These are phyloP conservation scores for Pachyramphus minor DNA, from an alignment of 2,113 vertebrate genomes.

Conservation along the genomic window DNA sequence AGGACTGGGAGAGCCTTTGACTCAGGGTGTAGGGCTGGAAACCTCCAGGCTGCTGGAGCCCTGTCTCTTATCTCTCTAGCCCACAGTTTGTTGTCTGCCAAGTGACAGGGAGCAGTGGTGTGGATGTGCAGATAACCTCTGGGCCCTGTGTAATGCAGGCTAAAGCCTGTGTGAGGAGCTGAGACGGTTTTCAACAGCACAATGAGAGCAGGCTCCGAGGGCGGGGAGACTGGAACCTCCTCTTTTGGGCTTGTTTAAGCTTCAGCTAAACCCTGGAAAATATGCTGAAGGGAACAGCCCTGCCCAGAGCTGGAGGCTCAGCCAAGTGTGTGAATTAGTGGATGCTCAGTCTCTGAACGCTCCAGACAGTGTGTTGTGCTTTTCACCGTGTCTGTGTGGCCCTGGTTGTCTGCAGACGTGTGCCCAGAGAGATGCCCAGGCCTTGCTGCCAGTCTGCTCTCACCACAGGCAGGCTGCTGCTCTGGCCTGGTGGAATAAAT, in stretches of 20 bases:
- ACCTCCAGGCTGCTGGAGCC: not conserved
- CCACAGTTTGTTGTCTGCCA: not conserved
- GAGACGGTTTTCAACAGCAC: not conserved
- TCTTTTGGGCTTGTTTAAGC: not conserved
- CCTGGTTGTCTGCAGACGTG: not conserved
- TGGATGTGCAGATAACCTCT: not conserved
- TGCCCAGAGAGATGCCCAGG: not conserved
- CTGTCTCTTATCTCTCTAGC: not conserved
- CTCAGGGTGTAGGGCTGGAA: not conserved
- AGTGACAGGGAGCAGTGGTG: not conserved
- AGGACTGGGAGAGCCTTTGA: not conserved
- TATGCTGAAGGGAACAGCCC: not conserved
- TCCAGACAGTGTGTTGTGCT: not conserved
- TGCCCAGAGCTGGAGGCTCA: not conserved
- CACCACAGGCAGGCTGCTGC: not conserved
- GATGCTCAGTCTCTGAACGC: not conserved
- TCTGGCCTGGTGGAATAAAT: not conserved
- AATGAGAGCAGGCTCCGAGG: accelerated
- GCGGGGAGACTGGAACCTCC: not conserved
- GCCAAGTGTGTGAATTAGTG: not conserved
- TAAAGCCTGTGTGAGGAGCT: not conserved
- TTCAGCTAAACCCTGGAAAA: not conserved
- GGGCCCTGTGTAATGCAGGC: not conserved
- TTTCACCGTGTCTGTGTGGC: not conserved
- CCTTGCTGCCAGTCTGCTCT: not conserved